Conservation (phyloP, 2,113 vertebrate species). For the Callipepla californica region DNA sequence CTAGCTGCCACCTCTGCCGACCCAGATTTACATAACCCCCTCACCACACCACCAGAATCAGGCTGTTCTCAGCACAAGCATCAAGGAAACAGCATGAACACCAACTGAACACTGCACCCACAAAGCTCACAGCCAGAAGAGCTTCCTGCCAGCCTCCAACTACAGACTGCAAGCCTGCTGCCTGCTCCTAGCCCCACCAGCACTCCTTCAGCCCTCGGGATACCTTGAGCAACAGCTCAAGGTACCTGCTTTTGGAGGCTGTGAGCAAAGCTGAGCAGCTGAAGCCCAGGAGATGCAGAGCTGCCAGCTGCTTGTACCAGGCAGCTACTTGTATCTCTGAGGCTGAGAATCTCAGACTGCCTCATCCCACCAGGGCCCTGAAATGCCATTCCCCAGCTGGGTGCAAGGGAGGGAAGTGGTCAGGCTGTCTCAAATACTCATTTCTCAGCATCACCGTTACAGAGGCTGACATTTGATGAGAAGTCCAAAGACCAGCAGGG, state of each 20-base stretch:
- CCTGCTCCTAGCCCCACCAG: background rate
- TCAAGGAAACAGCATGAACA: background rate
- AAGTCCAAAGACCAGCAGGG: conserved; percentile 14
- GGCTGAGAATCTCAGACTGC: background rate
- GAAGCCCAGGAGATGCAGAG: background rate
- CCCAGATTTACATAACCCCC: background rate
- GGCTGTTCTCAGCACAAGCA: background rate
- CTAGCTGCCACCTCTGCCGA: background rate
- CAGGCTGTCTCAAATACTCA: background rate
- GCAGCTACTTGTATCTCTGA: background rate
- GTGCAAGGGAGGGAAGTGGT: background rate
- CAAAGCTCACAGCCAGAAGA: background rate
- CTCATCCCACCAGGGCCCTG: accelerated
- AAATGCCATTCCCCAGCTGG: background rate
- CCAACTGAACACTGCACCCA: background rate
- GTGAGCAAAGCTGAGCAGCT: background rate
- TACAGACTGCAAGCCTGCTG: background rate
- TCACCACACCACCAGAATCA: background rate
- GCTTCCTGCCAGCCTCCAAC: background rate
- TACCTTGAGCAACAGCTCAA: background rate
- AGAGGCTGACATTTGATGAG: conserved; percentile 20
- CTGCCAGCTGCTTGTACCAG: background rate
- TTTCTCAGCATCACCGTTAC: background rate
- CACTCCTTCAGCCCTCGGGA: background rate
- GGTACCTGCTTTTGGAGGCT: background rate